These are phyloP conservation scores for Drosophila borealis DNA, from an alignment of 2,888 invertebrate species.

Conservation along the genomic window DNA sequence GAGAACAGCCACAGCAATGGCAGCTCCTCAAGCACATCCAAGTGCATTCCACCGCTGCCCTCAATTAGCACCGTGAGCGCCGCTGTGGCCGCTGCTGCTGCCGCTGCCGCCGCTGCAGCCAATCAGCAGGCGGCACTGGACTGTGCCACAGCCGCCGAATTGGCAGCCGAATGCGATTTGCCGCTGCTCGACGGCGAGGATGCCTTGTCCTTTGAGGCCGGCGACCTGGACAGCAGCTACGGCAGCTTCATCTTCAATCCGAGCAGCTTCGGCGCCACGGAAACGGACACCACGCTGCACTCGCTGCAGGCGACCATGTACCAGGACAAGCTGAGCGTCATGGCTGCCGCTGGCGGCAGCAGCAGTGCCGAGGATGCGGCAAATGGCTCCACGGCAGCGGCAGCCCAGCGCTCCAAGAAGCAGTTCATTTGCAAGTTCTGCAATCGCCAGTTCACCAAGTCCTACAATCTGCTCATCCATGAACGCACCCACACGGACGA, in stretches of 20 bases:
- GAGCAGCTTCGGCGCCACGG: conserved; percentile 61
- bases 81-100: conserved; percentile 85
- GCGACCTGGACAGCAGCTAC: conserved; percentile 87
- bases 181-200: conserved; percentile 90
- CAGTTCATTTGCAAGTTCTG: conserved; percentile 99
- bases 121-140: conserved; percentile 86
- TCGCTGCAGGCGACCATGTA: conserved; percentile 83
- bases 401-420: conserved; percentile 92
- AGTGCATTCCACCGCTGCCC: conserved; percentile 82
- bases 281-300: conserved; percentile 66
- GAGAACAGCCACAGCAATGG: conserved; percentile 28
- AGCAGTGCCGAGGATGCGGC: conserved; percentile 37
- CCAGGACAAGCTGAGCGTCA: conserved; percentile 82
- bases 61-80: conserved; percentile 85
- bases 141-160: conserved; percentile 84
- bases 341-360: conserved; percentile 52
- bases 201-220: conserved; percentile 87
- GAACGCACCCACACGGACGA: conserved; percentile 99
- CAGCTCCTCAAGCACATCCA: conserved; percentile 33
- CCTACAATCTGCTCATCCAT: conserved; percentile 97
- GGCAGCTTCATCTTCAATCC: conserved; percentile 89
- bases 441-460: conserved; percentile 99
- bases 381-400: conserved; percentile 52
- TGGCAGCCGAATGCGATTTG: conserved; percentile 90
- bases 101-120: conserved; percentile 84